These are phyloP conservation scores for Peromyscus attwateri DNA, from an alignment of 2,797 vertebrate genomes.

Conservation along the genomic window DNA sequence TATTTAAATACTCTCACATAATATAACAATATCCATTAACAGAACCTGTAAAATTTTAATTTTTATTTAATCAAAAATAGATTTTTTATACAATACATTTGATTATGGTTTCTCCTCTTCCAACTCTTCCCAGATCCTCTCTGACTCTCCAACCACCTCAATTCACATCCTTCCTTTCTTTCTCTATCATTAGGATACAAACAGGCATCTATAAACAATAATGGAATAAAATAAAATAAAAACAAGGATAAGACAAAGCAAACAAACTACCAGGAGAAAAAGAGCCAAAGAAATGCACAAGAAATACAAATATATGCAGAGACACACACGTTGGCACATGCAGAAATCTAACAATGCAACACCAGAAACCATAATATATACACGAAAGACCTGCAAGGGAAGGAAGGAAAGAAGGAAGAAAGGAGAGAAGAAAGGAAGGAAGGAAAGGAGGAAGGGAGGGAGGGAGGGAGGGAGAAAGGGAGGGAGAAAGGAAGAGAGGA, in stretches of 20 bases:
- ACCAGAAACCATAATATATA: not conserved
- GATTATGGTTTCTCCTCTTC: not conserved
- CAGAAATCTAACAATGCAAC: too few relatives aligned
- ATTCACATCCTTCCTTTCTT: not conserved
- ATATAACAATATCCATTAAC: not conserved
- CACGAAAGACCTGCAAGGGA: not conserved
- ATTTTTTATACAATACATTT: not conserved
- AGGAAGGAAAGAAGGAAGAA: not conserved
- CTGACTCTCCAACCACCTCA: not conserved
- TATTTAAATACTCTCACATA: conserved; percentile 34
- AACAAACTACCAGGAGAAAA: not conserved
- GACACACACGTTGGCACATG: not conserved
- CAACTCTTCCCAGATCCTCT: not conserved
- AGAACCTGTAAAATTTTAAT: not conserved
- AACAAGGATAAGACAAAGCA: not conserved
- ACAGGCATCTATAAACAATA: not conserved
- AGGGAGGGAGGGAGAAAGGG: too few relatives aligned
- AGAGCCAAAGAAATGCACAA: not conserved
- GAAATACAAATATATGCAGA: not conserved
- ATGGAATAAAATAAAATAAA: too few relatives aligned
- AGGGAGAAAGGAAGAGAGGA: not conserved
- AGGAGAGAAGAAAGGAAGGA: not conserved
- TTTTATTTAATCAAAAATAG: not conserved
- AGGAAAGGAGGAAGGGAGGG: too few relatives aligned
- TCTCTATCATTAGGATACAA: not conserved